Conservation (phyloP, 2,797 vertebrate species). For the Trachops cirrhosus region DNA sequence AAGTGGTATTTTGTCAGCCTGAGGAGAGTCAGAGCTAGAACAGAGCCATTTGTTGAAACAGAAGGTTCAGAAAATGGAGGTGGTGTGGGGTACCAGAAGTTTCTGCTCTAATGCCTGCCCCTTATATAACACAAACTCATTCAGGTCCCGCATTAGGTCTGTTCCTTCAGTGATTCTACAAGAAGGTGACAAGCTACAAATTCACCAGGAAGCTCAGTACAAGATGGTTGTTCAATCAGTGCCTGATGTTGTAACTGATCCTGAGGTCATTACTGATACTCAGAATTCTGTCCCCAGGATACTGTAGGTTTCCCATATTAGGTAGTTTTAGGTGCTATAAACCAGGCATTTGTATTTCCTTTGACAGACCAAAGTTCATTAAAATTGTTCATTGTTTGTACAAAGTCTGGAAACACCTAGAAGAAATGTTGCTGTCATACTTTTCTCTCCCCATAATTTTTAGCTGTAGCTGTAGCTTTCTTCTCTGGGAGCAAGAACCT, state of each 20-base stretch:
- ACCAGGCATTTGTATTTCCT: background rate
- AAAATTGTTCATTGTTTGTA: background rate
- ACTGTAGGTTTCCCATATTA: background rate
- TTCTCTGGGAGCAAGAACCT: background rate
- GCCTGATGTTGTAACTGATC: background rate
- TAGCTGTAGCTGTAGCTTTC: background rate
- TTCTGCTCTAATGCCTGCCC: accelerated
- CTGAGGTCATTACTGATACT: background rate
- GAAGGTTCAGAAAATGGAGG: background rate
- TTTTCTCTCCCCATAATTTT: background rate
- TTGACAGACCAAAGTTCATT: background rate
- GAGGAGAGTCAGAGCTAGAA: background rate
- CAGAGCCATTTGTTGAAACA: background rate
- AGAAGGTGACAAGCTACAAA: background rate
- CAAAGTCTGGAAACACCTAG: background rate
- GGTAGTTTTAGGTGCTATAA: background rate
- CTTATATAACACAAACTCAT: background rate
- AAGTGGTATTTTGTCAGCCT: background rate
- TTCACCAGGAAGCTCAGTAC: background rate
- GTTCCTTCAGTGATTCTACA: background rate
- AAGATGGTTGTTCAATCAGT: background rate
- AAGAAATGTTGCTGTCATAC: background rate
- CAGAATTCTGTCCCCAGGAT: background rate
- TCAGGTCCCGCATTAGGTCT: background rate
- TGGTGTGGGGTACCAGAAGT: accelerated